A percentile compares a stretch with the other conserved stretches of the same genome.
Evolutionary conservation across 2,113 vertebrate genomes (phyloP).

Genomic region (Aegithalos caudatus): DNA sequence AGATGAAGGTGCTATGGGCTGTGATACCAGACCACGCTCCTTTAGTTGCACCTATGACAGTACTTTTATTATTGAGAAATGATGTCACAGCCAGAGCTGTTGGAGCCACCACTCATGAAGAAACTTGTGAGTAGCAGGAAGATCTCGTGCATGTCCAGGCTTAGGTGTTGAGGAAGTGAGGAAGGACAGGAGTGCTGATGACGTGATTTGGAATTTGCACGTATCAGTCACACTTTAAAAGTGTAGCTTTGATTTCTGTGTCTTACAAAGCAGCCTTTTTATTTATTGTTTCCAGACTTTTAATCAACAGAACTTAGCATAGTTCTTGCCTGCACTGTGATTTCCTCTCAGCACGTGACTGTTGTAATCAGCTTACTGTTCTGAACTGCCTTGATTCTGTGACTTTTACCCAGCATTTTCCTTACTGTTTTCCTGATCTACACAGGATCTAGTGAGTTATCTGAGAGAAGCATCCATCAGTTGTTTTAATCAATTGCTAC

Average conservation of each 20-base stretch:
- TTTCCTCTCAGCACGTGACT: not conserved
- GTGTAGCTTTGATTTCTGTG: not conserved
- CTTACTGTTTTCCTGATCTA: not conserved
- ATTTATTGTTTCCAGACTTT: not conserved
- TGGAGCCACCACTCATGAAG: not conserved
- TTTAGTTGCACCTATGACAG: not conserved
- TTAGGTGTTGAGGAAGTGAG: not conserved
- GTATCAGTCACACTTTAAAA: not conserved
- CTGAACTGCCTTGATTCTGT: not conserved
- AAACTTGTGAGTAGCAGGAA: not conserved
- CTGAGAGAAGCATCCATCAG: not conserved
- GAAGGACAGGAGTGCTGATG: not conserved
- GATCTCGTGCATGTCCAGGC: not conserved
- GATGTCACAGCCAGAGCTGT: not conserved
- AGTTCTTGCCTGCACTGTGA: not conserved
- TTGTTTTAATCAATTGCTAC: not conserved
- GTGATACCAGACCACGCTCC: not conserved
- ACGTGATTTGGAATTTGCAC: not conserved
- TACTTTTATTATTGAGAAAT: not conserved
- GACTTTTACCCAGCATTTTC: not conserved
- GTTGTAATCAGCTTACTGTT: not conserved
- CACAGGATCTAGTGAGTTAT: not conserved
- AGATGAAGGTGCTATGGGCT: not conserved
- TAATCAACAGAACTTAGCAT: not conserved
- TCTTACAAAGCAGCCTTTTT: not conserved